A percentile compares a stretch with the other conserved stretches of the same genome.
Evolutionary conservation across 1,140 invertebrate genomes (phyloP).

Genomic region (Cherax quadricarinatus): DNA sequence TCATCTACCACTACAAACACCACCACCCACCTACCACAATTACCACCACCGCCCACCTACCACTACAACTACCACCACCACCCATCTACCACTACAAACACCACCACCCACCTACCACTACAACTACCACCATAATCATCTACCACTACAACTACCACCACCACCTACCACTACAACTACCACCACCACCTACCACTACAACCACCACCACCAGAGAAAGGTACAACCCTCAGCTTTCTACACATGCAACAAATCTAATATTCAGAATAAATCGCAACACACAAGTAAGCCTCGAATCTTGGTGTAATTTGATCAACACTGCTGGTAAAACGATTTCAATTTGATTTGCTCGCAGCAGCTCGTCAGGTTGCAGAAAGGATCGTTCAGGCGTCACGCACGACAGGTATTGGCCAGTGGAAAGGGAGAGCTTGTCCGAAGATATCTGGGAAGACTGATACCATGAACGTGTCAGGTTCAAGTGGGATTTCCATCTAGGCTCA

Average conservation of each 20-base stretch:
- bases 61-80: no score
- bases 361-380: slow-evolving; percentile 58
- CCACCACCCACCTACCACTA: neutral
- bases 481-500: slow-evolving; percentile 59
- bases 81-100: neutral
- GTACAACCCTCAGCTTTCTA: slow-evolving; percentile 47
- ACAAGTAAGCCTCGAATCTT: slow-evolving; percentile 66
- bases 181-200: neutral
- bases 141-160: neutral
- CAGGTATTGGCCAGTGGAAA: neutral
- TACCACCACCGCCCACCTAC: no score
- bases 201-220: slow-evolving; percentile 33
- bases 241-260: slow-evolving; percentile 62
- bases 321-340: slow-evolving; percentile 66
- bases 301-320: slow-evolving; percentile 62
- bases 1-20: no score
- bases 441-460: slow-evolving; percentile 31
- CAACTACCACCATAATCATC: neutral
- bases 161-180: neutral
- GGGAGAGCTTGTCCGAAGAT: slow-evolving; percentile 30
- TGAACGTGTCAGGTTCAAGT: slow-evolving; percentile 30
- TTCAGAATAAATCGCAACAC: slow-evolving; percentile 63
- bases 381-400: slow-evolving; percentile 26
- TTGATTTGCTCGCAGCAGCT: slow-evolving; percentile 49
- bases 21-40: no score